phyloP scores from a whole-genome alignment of 2,113 vertebrate genomes.

The Natator depressus region DNA sequence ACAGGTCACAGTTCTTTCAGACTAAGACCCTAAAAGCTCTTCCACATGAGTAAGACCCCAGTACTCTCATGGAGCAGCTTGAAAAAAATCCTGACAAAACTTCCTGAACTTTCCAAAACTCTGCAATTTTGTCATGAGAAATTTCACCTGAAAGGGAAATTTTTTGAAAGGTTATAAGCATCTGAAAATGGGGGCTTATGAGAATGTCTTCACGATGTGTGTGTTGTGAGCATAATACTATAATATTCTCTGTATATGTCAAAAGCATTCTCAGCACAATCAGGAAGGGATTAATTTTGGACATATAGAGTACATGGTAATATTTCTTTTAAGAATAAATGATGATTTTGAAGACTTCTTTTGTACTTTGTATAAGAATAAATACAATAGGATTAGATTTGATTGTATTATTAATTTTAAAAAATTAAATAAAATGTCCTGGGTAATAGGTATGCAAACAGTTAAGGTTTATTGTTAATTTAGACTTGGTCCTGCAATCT shows the following conservation, averaged over 20 bases:
- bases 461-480: background rate
- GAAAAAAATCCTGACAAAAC: accelerated
- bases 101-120: background rate
- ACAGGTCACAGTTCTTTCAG: background rate
- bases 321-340: background rate
- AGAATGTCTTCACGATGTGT: background rate
- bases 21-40: background rate
- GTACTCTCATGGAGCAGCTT: background rate
- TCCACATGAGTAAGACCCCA: background rate
- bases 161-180: background rate
- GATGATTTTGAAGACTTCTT: background rate
- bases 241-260: background rate
- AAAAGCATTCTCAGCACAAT: no score
- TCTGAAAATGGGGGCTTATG: background rate
- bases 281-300: background rate
- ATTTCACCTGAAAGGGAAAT: background rate
- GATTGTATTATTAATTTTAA: background rate
- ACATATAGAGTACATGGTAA: background rate
- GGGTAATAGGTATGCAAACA: background rate
- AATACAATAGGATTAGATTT: conserved; percentile 38
- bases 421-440: conserved; percentile 40
- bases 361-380: background rate
- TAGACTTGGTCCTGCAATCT: background rate
- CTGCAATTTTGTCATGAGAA: background rate
- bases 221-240: background rate